Conservation (phyloP, 2,113 vertebrate species). For the Andinoacara biseriatus region DNA sequence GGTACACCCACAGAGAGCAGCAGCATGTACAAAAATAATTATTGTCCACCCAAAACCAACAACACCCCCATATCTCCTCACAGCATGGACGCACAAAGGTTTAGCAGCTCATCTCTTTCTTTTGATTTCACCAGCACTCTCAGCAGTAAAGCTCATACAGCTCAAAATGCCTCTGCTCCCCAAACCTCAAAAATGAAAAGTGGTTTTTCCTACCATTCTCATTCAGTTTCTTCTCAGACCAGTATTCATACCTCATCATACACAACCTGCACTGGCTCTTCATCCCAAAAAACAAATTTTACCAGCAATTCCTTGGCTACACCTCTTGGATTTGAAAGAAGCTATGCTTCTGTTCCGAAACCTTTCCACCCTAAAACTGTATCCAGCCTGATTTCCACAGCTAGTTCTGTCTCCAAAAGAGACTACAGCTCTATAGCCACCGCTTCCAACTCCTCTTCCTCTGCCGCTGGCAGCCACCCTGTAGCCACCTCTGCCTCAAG, state of each 20-base stretch:
- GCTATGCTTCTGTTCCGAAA: constrained; percentile 41
- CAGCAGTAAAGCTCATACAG: constrained; percentile 12
- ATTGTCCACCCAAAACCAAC: constrained; percentile 24
- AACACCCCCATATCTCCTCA: constrained; percentile 10
- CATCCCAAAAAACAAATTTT: constrained; percentile 22
- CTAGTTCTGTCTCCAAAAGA: constrained; percentile 18
- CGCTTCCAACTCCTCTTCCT: neutral
- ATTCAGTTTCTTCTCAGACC: constrained; percentile 14
- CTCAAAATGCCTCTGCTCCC: constrained; percentile 12
- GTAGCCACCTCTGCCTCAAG: neutral
- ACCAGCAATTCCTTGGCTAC: neutral
- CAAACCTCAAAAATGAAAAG: constrained; percentile 16
- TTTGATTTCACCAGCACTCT: neutral
- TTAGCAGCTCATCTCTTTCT: constrained; percentile 13
- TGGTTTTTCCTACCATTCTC: neutral
- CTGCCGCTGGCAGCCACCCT: neutral
- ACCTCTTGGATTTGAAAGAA: constrained; percentile 65
- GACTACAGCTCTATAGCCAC: constrained; percentile 3
- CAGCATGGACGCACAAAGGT: constrained; percentile 33
- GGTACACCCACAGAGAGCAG: constrained; percentile 32
- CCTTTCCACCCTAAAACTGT: constrained; percentile 34
- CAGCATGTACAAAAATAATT: constrained; percentile 35
- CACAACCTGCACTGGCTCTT: neutral
- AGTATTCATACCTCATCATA: neutral
- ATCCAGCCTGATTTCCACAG: constrained; percentile 23